Percentiles rank a stretch among this genome's conserved stretches.
Evolutionary conservation across 2,888 invertebrate species (phyloP).

Genomic region (Epirrhoe alternata): DNA sequence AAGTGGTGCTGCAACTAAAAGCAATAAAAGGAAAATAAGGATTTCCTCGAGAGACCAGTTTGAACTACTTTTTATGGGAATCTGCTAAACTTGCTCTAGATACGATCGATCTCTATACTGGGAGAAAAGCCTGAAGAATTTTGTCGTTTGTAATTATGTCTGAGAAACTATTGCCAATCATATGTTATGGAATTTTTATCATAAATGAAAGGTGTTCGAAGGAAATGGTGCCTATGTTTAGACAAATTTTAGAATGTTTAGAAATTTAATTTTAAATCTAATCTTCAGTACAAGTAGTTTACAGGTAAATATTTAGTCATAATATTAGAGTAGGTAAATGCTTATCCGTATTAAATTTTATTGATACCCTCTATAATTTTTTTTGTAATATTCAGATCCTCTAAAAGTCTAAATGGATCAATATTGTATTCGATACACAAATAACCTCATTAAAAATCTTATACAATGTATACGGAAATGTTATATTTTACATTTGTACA

Average conservation of each 20-base stretch:
- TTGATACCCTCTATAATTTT: no score
- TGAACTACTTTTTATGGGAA: conserved; percentile 33
- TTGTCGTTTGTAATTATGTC: conserved; percentile 12
- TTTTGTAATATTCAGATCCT: no score
- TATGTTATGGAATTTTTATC: conserved; percentile 4
- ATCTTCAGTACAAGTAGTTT: no score
- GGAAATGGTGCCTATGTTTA: not conserved
- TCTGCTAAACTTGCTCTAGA: conserved; percentile 29
- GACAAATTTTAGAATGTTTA: no score
- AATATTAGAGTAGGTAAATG: no score
- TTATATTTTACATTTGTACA: conserved; percentile 61
- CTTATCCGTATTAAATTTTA: no score
- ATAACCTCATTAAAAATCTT: conserved; percentile 35
- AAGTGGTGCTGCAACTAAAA: conserved; percentile 34
- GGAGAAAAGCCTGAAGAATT: conserved; percentile 22
- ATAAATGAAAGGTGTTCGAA: not conserved
- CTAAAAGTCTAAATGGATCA: no score
- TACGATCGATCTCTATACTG: conserved; percentile 17
- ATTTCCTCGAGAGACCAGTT: conserved; percentile 46
- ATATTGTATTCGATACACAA: not conserved
- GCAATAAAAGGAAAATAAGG: conserved; percentile 46
- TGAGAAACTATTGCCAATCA: conserved; percentile 3
- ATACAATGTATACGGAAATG: conserved; percentile 55
- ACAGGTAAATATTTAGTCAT: no score
- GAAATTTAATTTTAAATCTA: no score